These are phyloP conservation scores for Callyntrura guangdongensis DNA, from an alignment of 2,888 invertebrate genomes.

Conservation along the genomic window DNA sequence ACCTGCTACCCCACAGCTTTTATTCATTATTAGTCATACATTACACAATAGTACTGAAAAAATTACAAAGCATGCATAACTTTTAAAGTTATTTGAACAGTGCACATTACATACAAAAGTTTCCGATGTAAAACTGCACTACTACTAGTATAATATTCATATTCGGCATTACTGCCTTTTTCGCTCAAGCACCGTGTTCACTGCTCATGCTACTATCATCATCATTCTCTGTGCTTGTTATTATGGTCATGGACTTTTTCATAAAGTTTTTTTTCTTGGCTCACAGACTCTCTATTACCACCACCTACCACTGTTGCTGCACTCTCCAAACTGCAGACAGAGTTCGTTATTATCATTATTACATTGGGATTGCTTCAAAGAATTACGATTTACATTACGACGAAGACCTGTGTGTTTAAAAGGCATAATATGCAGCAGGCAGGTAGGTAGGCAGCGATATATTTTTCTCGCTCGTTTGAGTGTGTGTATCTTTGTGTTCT, in stretches of 20 bases:
- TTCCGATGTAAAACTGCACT: too few relatives aligned
- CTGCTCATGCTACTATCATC: slow-evolving; percentile 22
- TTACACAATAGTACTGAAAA: too few relatives aligned
- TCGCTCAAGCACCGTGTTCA: slow-evolving; percentile 21
- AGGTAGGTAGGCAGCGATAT: not conserved
- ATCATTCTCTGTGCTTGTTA: slow-evolving; percentile 32
- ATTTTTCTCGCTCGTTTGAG: not conserved
- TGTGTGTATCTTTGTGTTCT: slow-evolving; percentile 12
- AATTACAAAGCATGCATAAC: too few relatives aligned
- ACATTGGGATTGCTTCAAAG: slow-evolving; percentile 2
- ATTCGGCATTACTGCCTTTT: not conserved
- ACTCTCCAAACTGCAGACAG: not conserved
- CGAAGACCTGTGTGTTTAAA: slow-evolving; percentile 47
- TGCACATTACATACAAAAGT: too few relatives aligned
- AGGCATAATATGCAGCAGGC: not conserved
- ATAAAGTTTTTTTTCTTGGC: slow-evolving; percentile 38
- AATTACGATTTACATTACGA: not conserved
- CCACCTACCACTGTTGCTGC: slow-evolving; percentile 20
- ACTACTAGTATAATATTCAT: not conserved
- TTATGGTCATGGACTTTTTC: slow-evolving; percentile 64
- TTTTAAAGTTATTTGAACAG: too few relatives aligned
- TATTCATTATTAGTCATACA: too few relatives aligned
- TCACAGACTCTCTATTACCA: not conserved
- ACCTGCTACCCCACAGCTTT: too few relatives aligned
- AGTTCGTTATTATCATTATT: not conserved